A percentile compares a stretch with the other conserved stretches of the same genome.
Evolutionary conservation across 1,140 invertebrate species (phyloP).

Genomic region (Drosophila pectinifera): DNA sequence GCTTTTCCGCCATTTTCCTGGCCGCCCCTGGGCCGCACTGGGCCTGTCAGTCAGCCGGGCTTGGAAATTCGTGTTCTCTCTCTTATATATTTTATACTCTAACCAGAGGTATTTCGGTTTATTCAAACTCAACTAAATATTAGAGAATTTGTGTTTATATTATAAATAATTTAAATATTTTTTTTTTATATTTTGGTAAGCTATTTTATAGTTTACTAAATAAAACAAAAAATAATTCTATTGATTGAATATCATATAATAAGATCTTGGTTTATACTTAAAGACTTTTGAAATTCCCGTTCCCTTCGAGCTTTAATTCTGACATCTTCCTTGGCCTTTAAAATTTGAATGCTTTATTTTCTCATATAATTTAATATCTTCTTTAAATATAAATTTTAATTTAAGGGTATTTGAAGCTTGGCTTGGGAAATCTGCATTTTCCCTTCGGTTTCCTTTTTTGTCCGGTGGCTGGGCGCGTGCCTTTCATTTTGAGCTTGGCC

Average conservation of each 20-base stretch:
- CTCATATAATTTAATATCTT: neutral
- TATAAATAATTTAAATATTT: no score
- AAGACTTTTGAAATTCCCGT: no score
- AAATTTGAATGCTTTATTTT: no score
- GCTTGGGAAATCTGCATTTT: neutral
- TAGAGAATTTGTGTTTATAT: neutral
- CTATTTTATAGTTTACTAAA: neutral
- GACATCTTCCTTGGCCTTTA: no score
- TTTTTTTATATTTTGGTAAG: no score
- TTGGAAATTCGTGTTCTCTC: slow-evolving; percentile 16
- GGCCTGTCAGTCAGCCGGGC: slow-evolving; percentile 37
- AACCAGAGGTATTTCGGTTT: neutral
- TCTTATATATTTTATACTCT: neutral
- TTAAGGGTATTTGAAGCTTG: neutral
- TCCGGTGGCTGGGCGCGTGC: slow-evolving; percentile 43
- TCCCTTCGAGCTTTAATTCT: no score
- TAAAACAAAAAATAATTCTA: neutral
- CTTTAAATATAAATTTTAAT: no score
- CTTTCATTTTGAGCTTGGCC: slow-evolving; percentile 55
- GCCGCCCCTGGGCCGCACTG: slow-evolving; percentile 3
- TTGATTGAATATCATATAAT: no score
- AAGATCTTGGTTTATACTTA: no score
- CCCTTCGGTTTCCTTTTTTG: slow-evolving; percentile 10
- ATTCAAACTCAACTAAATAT: neutral
- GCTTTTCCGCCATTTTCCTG: slow-evolving; percentile 22